Percentiles rank a stretch among this genome's conserved stretches.
Evolutionary conservation across 2,797 vertebrate species (phyloP).

Genomic region (Alca torda): DNA sequence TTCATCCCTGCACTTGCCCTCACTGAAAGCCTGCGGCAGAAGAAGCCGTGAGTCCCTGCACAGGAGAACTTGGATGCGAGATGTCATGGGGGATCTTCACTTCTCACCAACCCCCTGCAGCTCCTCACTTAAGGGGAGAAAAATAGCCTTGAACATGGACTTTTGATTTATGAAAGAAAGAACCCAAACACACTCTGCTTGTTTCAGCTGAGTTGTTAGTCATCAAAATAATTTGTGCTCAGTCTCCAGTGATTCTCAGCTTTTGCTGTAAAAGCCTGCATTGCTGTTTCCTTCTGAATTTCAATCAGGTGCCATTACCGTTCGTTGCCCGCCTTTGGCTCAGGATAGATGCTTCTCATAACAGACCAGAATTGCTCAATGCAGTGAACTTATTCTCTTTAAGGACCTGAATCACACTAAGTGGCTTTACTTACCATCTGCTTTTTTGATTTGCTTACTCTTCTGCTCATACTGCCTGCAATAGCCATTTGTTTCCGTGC

Average conservation of each 20-base stretch:
- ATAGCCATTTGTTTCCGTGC: constrained; percentile 44
- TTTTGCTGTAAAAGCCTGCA: not conserved
- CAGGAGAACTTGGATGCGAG: not conserved
- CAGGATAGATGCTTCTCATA: constrained; percentile 31
- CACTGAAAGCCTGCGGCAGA: not conserved
- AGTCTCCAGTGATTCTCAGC: not conserved
- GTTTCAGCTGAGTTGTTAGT: not conserved
- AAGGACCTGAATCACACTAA: constrained; percentile 41
- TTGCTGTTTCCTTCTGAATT: constrained; percentile 43
- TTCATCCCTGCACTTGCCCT: not conserved
- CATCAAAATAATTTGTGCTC: not conserved
- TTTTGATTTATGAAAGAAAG: not conserved
- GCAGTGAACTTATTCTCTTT: constrained; percentile 19
- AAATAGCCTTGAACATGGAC: not conserved
- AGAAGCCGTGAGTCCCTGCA: not conserved
- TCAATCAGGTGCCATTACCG: not conserved
- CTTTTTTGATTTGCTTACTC: constrained; percentile 55
- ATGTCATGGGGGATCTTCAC: not conserved
- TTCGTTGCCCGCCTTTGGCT: not conserved
- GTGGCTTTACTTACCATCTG: constrained; percentile 35
- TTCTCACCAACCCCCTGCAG: not conserved
- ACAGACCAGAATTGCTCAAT: not conserved
- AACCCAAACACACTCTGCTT: not conserved
- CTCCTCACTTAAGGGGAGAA: not conserved
- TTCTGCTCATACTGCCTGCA: not conserved